Evolutionary conservation across 2,797 vertebrate species (phyloP), one percentile per base, ranked within the genome.

Genomic region (Spinus olivaceus): DNA sequence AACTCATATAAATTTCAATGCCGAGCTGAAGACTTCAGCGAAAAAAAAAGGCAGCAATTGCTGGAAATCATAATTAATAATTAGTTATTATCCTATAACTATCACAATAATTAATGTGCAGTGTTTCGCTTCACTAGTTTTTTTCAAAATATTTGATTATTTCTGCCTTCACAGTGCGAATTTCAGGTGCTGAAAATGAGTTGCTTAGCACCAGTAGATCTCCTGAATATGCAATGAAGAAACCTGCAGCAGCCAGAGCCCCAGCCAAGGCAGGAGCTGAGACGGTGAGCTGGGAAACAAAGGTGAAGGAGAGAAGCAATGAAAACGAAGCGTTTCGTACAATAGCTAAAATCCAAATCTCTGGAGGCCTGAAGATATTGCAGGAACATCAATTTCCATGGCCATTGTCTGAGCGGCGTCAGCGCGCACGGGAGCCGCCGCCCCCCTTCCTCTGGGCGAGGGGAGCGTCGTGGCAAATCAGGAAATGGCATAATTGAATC

Each of bases 201-300:
- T 94, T 96, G 92, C 91, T 86, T 90, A 96, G 94, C 94, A 91
- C 85, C 12, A 78, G 89, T 57, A 86, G 91, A 81, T 81, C 96
- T 97, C 83, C 90, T 97, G 96, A 95, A 97, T 97, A 96, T 97
- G 95, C 96, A 96, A 97, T 95, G 93, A 96, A 87, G 89, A 63
- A 95, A 85, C 79, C 73, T 20, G 35, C 88, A 86, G 92, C 92
- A 94, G 92, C 15, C 92, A 57, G 93, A 97, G 94, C 90, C 81
- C 76, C 83, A 95, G 91, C 89, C 87, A 82, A 90, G 95, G 83
- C 30, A 6, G 80, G 81, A 92, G 94, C 94, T 80, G 94, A 93
- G 92, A 76, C 33, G 5, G 73, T 20, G 85, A 93, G 84, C 91
- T 32, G 76, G 90, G 86, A 91, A 94, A 94, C 91, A 96, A 96